Conservation (phyloP, 2,113 vertebrate genomes). For the Malurus alboscapulatus region DNA sequence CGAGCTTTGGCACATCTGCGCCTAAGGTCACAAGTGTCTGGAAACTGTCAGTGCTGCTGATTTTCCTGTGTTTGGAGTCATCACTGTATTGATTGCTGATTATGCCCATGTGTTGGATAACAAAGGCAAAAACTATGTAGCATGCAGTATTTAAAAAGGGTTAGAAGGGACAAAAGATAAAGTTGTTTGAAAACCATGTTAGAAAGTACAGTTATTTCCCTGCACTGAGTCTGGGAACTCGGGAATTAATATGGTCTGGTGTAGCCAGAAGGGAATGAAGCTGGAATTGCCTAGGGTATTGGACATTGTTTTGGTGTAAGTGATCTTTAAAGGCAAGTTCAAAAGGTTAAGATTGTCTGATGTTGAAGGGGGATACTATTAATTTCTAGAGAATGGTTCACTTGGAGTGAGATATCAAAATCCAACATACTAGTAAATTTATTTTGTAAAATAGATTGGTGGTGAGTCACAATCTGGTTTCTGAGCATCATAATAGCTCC, state of each 20-base stretch:
- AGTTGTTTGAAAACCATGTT: background rate
- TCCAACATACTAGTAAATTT: background rate
- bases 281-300: background rate
- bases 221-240: background rate
- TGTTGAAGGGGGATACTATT: background rate
- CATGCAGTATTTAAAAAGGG: background rate
- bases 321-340: background rate
- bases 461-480: background rate
- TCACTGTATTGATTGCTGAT: background rate
- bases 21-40: background rate
- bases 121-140: background rate
- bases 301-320: background rate
- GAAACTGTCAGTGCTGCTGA: background rate
- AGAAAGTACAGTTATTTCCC: background rate
- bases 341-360: background rate
- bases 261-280: background rate
- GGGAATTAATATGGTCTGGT: background rate
- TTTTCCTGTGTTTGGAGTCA: background rate
- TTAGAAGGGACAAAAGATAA: background rate
- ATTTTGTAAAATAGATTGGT: background rate
- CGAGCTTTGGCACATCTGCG: background rate
- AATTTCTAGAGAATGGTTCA: background rate
- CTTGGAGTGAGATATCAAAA: background rate
- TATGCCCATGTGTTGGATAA: background rate
- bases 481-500: background rate